Evolutionary conservation across 2,797 vertebrate genomes (phyloP), one percentile per base, ranked within the genome.

Genomic region (Bradypodion ventrale): DNA sequence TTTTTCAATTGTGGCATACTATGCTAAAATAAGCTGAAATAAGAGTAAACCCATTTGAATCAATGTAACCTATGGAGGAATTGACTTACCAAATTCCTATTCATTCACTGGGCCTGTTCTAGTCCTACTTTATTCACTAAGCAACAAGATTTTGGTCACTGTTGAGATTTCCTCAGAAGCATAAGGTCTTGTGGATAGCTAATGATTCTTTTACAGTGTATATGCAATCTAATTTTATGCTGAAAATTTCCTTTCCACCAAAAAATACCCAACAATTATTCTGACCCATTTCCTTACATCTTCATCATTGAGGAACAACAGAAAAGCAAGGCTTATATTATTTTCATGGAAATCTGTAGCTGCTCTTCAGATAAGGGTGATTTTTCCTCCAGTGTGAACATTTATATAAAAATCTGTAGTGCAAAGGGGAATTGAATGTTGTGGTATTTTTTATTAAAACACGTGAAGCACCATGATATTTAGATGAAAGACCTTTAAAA

Each of bases 181-280:
- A 92, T 84, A 72, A 92, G 91, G 88, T 78, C 85, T 83, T 88
- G 86, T 40, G 83, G 93, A 70, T 88, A 90, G 87, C 91, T 89
- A 90, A 93, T 92, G 87, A 87, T 85, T 69, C 49, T 85, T 91
- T 92, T 83, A 85, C 88, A 89, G 79, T 75, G 85, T 90, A 78
- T 80, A 85, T 80, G 90, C 93, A 90, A 90, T 91, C 90, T 93
- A 92, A 89, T 82, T 92, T 93, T 89, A 83, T 92, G 91, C 87
- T 90, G 87, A 76, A 92, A 72, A 69, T 84, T 92, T 91, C 82
- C 89, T 78, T 89, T 90, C 90, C 85, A n/a, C n/a, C 16, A 49
- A 46, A 74, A 42, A 35, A 80, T n/a, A n/a, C n/a, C n/a, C n/a
- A 92, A 46, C 13, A 92, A 66, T 83, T 78, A 89, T 93, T 93